These are phyloP conservation scores for Meda fulgida DNA, from an alignment of 2,797 vertebrate species.

Conservation along the genomic window DNA sequence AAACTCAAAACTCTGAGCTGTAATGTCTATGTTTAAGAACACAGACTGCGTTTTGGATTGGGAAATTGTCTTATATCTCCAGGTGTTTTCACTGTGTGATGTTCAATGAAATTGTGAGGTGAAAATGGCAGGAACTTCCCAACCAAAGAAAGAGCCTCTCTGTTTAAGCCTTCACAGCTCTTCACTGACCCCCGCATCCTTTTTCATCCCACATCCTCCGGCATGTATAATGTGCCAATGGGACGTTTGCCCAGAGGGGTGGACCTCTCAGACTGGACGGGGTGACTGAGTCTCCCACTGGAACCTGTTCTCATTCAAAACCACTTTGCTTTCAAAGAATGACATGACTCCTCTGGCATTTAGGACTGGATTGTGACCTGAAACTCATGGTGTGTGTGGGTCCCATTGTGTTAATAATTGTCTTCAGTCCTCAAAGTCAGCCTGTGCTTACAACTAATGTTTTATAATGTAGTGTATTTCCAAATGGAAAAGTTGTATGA, in stretches of 20 bases:
- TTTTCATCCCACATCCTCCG: slow-evolving; percentile 56
- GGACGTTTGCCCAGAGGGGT: slow-evolving; percentile 49
- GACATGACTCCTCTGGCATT: background rate
- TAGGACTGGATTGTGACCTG: background rate
- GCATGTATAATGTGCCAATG: slow-evolving; percentile 59
- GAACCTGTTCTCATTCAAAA: slow-evolving; percentile 44
- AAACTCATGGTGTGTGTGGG: background rate
- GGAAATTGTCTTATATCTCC: slow-evolving; percentile 48
- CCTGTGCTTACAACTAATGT: background rate
- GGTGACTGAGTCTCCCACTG: slow-evolving; percentile 38
- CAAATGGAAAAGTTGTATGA: background rate
- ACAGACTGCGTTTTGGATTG: slow-evolving; percentile 40
- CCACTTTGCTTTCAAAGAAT: slow-evolving; percentile 46
- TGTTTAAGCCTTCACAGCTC: slow-evolving; percentile 39
- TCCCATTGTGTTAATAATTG: too few relatives aligned
- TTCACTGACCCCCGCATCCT: slow-evolving; percentile 25
- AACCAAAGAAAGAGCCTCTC: slow-evolving; percentile 36
- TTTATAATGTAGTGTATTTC: background rate
- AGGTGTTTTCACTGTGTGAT: slow-evolving; percentile 50
- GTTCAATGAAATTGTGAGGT: slow-evolving; percentile 45
- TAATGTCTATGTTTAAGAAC: slow-evolving; percentile 35
- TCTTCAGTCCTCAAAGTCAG: background rate
- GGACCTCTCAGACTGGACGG: slow-evolving; percentile 40
- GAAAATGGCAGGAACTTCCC: slow-evolving; percentile 44
- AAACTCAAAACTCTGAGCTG: slow-evolving; percentile 15